Evolutionary conservation across 37 sponge, comb jelly and placozoan species (phyloP).

Genomic region (Bolinopsis microptera): DNA sequence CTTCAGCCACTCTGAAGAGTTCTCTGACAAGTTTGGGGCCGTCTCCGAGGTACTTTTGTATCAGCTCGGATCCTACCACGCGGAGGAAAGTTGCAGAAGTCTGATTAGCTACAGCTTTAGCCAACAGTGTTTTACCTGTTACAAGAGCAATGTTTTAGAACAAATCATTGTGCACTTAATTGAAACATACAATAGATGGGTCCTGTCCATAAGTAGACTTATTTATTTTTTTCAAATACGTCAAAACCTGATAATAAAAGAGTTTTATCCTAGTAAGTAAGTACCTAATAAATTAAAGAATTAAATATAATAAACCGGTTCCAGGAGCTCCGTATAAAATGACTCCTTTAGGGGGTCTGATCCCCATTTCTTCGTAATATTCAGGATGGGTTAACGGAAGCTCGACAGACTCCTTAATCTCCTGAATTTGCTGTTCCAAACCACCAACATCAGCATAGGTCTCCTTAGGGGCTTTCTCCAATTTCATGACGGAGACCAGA

Average conservation of each 20-base stretch:
- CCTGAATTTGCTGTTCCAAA: constrained; percentile 93
- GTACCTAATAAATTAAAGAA: too few species aligned
- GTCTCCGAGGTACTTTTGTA: constrained; percentile 99
- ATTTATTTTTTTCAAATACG: not conserved
- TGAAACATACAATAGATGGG: not conserved
- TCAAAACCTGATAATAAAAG: too few species aligned
- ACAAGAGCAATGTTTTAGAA: not conserved
- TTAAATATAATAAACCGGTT: constrained; percentile 81
- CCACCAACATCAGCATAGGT: constrained; percentile 98
- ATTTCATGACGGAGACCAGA: constrained; percentile 98
- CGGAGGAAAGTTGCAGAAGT: constrained; percentile 98
- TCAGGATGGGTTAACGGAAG: constrained; percentile 99
- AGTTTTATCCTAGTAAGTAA: too few species aligned
- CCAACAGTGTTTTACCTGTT: constrained; percentile 94
- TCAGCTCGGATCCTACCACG: constrained; percentile 97
- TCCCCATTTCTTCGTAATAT: constrained; percentile 99
- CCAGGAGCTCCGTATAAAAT: constrained; percentile 99
- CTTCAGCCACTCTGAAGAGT: constrained; percentile 98
- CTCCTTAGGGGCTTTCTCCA: constrained; percentile 98
- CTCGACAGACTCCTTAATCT: constrained; percentile 98
- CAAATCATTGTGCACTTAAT: not conserved
- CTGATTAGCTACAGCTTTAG: constrained; percentile 99
- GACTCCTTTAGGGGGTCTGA: constrained; percentile 97
- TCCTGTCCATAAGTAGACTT: not conserved
- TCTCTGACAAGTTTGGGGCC: constrained; percentile 98